Evolutionary conservation across 2,888 invertebrate genomes (phyloP).

Genomic region (Cerastoderma edule): DNA sequence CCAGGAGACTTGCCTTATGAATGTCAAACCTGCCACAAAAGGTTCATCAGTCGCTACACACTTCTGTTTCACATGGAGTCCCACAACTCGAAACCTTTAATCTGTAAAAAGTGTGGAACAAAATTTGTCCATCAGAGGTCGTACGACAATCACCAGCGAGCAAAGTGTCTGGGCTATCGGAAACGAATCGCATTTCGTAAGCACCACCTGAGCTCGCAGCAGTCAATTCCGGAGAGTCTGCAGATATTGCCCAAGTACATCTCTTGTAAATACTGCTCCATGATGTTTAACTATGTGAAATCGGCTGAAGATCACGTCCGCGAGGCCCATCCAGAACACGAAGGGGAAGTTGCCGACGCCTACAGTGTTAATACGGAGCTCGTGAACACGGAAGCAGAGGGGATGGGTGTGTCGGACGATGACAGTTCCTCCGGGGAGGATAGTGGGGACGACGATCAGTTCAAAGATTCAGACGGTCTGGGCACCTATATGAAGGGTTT

Average conservation of each 20-base stretch:
- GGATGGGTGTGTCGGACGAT: constrained; percentile 2
- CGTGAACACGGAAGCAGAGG: constrained; percentile 5
- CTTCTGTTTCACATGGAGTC: constrained; percentile 56
- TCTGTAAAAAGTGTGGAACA: constrained; percentile 57
- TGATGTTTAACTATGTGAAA: constrained; percentile 33
- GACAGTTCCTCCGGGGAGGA: neutral
- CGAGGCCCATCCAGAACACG: constrained; percentile 37
- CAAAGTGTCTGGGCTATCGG: constrained; percentile 53
- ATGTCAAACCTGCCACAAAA: constrained; percentile 47
- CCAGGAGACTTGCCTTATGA: constrained; percentile 54
- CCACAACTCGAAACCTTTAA: constrained; percentile 44
- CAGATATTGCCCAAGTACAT: constrained; percentile 33
- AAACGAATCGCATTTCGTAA: constrained; percentile 54
- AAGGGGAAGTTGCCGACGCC: constrained; percentile 10
- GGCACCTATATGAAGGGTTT: constrained; percentile 13
- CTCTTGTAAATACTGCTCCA: constrained; percentile 48
- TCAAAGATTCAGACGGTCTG: constrained; percentile 2
- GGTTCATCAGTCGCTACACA: constrained; percentile 50
- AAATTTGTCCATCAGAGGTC: constrained; percentile 61
- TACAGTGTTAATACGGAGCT: constrained; percentile 19
- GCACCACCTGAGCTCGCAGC: constrained; percentile 19
- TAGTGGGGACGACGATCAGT: constrained; percentile 5
- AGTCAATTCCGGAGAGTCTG: constrained; percentile 26
- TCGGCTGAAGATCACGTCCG: constrained; percentile 43
- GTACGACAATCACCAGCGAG: constrained; percentile 56